Conservation (phyloP, 2,113 vertebrate species). For the Bucco capensis region DNA sequence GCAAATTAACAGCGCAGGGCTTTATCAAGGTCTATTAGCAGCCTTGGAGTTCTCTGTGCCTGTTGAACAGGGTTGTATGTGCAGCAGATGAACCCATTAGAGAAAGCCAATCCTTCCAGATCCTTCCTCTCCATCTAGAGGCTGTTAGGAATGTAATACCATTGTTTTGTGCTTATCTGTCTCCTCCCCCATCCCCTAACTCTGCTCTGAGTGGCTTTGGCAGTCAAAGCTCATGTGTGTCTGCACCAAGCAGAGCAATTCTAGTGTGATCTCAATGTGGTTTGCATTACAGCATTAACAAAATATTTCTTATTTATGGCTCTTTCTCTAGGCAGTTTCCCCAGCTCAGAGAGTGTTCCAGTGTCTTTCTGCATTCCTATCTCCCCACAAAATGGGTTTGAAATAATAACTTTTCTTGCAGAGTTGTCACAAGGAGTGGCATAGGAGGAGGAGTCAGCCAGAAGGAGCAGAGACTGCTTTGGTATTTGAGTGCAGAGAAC, state of each 20-base stretch:
- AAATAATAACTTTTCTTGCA: not conserved
- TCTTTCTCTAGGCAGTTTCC: not conserved
- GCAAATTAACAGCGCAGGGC: not conserved
- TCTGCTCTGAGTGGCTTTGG: not conserved
- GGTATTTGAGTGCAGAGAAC: too few relatives aligned
- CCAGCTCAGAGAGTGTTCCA: not conserved
- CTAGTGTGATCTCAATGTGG: not conserved
- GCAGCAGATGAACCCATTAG: not conserved
- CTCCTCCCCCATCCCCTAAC: not conserved
- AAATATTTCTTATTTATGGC: conserved; percentile 46
- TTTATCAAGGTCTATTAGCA: not conserved
- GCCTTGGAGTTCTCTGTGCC: not conserved
- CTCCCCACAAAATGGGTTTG: conserved; percentile 17
- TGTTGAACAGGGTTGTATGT: not conserved
- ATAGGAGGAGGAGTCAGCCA: not conserved
- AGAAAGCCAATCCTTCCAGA: not conserved
- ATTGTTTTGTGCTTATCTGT: not conserved
- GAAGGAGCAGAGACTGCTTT: not conserved
- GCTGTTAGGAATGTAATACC: not conserved
- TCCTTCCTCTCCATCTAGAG: not conserved
- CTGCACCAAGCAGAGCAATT: not conserved
- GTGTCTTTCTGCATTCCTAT: not conserved
- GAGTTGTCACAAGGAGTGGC: not conserved
- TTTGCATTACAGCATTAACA: conserved; percentile 60
- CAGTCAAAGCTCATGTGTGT: not conserved